Evolutionary conservation across 53 echinoderm and acorn worm genomes (phyloP).

Genomic region (Crossaster papposus): DNA sequence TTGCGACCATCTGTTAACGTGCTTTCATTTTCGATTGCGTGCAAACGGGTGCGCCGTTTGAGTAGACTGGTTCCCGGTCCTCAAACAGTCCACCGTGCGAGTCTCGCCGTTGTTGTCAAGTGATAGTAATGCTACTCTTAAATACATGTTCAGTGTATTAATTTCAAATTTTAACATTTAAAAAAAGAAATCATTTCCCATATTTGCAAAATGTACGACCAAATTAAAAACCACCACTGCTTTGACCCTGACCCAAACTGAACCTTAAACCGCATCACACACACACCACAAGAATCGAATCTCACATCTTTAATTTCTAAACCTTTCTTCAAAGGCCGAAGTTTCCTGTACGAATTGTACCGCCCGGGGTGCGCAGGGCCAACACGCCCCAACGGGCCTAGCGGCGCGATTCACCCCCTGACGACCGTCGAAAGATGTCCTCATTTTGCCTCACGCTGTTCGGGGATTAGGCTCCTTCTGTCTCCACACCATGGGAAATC

Average conservation of each 20-base stretch:
- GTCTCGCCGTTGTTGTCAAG: too few relatives aligned
- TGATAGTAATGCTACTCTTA: too few relatives aligned
- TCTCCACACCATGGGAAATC: slow-evolving; percentile 33
- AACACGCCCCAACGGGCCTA: slow-evolving; percentile 36
- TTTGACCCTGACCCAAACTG: slow-evolving; percentile 49
- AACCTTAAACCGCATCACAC: too few relatives aligned
- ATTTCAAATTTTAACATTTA: too few relatives aligned
- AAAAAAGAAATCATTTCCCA: background rate
- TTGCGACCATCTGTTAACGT: too few relatives aligned
- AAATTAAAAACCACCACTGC: background rate
- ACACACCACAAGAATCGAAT: background rate
- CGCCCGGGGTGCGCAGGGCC: slow-evolving; percentile 39
- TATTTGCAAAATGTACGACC: background rate
- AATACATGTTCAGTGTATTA: too few relatives aligned
- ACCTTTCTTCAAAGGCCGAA: slow-evolving; percentile 5
- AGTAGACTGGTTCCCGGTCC: too few relatives aligned
- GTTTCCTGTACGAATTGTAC: slow-evolving; percentile 14
- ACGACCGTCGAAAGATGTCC: slow-evolving; percentile 51
- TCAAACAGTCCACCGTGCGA: too few relatives aligned
- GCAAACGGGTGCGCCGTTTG: too few relatives aligned
- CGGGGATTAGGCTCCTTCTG: slow-evolving; percentile 33
- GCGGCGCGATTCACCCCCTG: slow-evolving; percentile 43
- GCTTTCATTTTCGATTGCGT: too few relatives aligned
- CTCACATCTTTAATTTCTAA: slow-evolving; percentile 10
- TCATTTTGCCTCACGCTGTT: slow-evolving; percentile 57